Evolutionary conservation across 2,797 vertebrate species (phyloP).

Genomic region (Eidolon dupreanum): DNA sequence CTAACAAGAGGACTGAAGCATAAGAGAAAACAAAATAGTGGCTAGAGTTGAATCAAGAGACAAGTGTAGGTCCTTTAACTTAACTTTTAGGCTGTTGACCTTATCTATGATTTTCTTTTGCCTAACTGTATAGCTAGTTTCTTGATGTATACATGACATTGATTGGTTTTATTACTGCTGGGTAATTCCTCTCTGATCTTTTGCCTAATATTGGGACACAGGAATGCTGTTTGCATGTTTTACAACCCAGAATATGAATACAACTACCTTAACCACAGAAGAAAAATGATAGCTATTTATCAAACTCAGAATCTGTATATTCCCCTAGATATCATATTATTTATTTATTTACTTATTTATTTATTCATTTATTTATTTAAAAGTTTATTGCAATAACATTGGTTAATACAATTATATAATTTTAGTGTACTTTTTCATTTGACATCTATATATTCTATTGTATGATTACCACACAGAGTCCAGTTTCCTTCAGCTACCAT

Average conservation of each 20-base stretch:
- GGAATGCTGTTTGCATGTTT: background rate
- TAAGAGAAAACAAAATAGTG: background rate
- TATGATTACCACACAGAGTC: too few relatives aligned
- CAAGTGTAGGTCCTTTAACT: background rate
- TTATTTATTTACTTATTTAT: too few relatives aligned
- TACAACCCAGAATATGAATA: background rate
- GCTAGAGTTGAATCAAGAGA: background rate
- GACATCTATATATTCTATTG: too few relatives aligned
- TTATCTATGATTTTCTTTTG: background rate
- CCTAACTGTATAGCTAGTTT: background rate
- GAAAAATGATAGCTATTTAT: conserved; percentile 13
- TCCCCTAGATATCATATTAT: too few relatives aligned
- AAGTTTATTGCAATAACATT: too few relatives aligned
- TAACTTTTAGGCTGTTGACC: background rate
- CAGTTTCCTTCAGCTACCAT: too few relatives aligned
- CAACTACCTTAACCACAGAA: background rate
- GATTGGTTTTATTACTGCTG: background rate
- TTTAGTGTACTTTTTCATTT: too few relatives aligned
- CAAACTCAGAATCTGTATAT: conserved; percentile 42
- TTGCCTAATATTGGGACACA: background rate
- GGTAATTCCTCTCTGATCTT: background rate
- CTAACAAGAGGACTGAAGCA: background rate
- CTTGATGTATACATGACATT: background rate
- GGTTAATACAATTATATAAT: too few relatives aligned
- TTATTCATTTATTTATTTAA: too few relatives aligned